These are phyloP conservation scores for Nebria salina DNA, from an alignment of 2,888 invertebrate genomes.

Conservation along the genomic window DNA sequence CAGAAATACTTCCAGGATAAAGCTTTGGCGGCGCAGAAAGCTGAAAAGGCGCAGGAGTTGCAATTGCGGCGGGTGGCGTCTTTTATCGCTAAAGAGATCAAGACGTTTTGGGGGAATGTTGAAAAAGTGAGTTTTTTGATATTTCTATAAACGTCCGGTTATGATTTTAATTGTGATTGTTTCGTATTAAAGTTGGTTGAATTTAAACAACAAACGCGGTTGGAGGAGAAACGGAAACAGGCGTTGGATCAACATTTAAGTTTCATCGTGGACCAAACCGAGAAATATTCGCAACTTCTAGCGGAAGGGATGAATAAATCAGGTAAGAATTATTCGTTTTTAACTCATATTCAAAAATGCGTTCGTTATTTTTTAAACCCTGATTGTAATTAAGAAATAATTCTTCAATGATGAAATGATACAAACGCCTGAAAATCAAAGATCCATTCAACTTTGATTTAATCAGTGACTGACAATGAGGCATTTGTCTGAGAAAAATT, in stretches of 20 bases:
- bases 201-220: constrained; percentile 89
- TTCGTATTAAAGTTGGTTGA: constrained; percentile 77
- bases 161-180: not conserved
- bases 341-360: no score
- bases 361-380: not conserved
- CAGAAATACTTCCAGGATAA: constrained; percentile 93
- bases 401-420: constrained; percentile 20
- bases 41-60: constrained; percentile 90
- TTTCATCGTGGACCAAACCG: constrained; percentile 98
- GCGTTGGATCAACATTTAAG: constrained; percentile 96
- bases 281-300: constrained; percentile 92
- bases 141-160: constrained; percentile 3
- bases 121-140: constrained; percentile 78
- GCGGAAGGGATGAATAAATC: constrained; percentile 85
- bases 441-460: constrained; percentile 46
- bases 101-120: constrained; percentile 95
- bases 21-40: constrained; percentile 86
- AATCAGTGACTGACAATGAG: constrained; percentile 38
- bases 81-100: constrained; percentile 91
- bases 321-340: constrained; percentile 49
- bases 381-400: not conserved
- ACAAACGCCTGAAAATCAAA: constrained; percentile 37
- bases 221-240: constrained; percentile 94
- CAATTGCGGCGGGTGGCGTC: constrained; percentile 87
- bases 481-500: constrained; percentile 17